Evolutionary conservation across 2,113 vertebrate genomes (phyloP), one percentile per base, ranked within the genome.

Genomic region (Psittacara wagleri): DNA sequence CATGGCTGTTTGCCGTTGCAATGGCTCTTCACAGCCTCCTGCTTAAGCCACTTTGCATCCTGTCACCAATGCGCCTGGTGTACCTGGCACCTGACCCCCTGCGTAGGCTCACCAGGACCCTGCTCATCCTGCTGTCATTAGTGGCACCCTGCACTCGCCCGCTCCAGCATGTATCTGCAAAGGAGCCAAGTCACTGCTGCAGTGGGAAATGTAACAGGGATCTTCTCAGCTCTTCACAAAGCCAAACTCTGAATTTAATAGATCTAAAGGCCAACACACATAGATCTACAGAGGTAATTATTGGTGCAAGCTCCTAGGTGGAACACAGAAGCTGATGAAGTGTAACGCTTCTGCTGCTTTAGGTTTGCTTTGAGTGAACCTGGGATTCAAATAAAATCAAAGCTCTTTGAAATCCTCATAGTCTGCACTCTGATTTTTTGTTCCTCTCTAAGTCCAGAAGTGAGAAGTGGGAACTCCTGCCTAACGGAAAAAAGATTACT

Each of bases 101-200:
- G 85, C 63, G 11, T 57, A 51, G 85, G 69, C 95, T 96, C 96
- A 83, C 86, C 95, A 86, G 72, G 87, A 88, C 35, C 57, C 33
- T 24, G 57, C 57, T 88, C 82, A 94, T 86, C 94, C 93, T 77
- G 78, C 57, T 31, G 49, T 29, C 90, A 74, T 66, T 57, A 91
- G 73, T 41, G 84, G 39, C 54, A 27, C 61, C 80, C 64, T 0
- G 0, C 0, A 4, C 70, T 72, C 0, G 0, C 49, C 52, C 1
- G 2, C 77, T 18, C 22, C 5, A 6, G 51, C 27, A 1, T 2
- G 18, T 27, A 13, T 33, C 44, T 67, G 54, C 90, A 76, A 86
- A 95, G 79, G 7, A 81, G 72, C 22, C 66, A 19, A 83, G 68
- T 5, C 0, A 0, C 63, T 55, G 44, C 61, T 61, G 63, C 61